Base-by-base conservation (phyloP, 1,140 invertebrate species). In the Cheumatopsyche charites region DNA sequence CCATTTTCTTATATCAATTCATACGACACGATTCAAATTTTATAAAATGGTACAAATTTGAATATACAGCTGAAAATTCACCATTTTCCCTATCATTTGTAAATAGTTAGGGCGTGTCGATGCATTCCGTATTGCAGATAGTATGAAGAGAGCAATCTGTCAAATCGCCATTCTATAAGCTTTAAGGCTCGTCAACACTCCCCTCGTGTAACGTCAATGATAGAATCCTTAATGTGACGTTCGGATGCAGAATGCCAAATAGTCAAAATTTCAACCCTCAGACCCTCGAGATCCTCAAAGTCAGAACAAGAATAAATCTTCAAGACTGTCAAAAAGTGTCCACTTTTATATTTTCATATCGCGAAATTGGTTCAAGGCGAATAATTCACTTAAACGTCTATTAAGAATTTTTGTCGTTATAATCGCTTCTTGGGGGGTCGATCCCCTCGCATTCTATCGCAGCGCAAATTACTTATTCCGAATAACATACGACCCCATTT, bases 401-500 rank as follows among this genome's bases (percentile, higher is more conserved):
- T 72, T 70, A 70, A 65, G 67, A 67, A 65, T 74, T 71, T 36
- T 71, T 71, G 42, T 58, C 62, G 26, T 23, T 29, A 11, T 52
- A 72, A 72, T 72, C 26, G 61, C 9, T 72, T 43, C 52, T 41
- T n/a, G 26, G 21, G 21, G 52, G n/a, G 23, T 47, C 19, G 42
- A 47, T 29, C 49, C 63, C 23, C 21, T 49, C 73, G 58, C 42
- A 36, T 71, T 70, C 70, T 26, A 72, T 75, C 70, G 26, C 63
- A 4, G 13, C 55, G 68, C 21, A 70, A 71, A 76, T 75, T 73
- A 73, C 74, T 68, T 66, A 73, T 76, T 76, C 74, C 58, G 21
- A 71, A 76, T 76, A 76, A 76, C 74, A 73, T 73, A 73, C 74
- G 74, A 76, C 74, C 74, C 74, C 67, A 75, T 71, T 73, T 73